phyloP scores from a whole-genome alignment of 2,113 vertebrate genomes.

The Laterallus jamaicensis region DNA sequence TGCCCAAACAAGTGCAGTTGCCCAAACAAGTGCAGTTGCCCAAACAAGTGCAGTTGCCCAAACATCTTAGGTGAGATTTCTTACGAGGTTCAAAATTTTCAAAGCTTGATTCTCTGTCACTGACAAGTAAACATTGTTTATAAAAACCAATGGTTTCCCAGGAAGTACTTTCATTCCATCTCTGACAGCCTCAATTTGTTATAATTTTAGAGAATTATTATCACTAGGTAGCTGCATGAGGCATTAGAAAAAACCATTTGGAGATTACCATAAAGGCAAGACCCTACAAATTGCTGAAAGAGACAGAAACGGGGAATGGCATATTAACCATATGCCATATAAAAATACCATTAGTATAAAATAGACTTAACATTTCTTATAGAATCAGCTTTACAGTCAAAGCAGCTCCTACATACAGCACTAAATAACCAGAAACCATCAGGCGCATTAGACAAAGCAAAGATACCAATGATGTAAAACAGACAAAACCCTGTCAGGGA shows the following conservation, averaged over 20 bases:
- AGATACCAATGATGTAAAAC: background rate
- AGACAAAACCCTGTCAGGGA: background rate
- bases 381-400: background rate
- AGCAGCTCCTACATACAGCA: background rate
- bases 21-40: no score
- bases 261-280: background rate
- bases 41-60: background rate
- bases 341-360: background rate
- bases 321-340: background rate
- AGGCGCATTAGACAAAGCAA: background rate
- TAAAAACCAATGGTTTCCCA: background rate
- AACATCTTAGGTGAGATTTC: background rate
- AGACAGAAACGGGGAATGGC: background rate
- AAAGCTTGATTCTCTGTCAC: background rate
- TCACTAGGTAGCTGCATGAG: background rate
- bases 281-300: background rate
- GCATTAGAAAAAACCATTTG: background rate
- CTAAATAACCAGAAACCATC: background rate
- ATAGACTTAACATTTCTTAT: rapidly evolving
- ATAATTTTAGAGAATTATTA: background rate
- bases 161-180: background rate
- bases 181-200: background rate
- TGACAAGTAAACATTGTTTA: background rate
- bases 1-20: no score
- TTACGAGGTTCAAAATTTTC: background rate